These are phyloP conservation scores for Centropristis striata DNA, from an alignment of 2,113 vertebrate genomes.

Conservation along the genomic window DNA sequence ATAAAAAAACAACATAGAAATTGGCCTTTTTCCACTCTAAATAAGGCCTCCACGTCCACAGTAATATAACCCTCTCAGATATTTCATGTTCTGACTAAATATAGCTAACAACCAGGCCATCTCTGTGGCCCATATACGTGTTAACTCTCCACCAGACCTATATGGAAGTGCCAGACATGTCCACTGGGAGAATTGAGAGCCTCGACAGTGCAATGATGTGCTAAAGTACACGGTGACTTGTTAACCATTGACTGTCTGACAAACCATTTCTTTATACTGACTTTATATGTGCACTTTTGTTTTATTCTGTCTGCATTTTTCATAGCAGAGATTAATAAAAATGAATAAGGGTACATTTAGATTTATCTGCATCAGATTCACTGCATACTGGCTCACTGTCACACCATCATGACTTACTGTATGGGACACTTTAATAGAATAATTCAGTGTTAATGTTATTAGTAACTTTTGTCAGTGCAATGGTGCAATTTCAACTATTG, in stretches of 20 bases:
- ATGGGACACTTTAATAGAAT: not conserved
- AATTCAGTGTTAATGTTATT: no score
- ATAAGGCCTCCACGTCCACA: not conserved
- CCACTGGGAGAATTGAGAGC: slow-evolving; percentile 42
- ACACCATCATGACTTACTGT: no score
- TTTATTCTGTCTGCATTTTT: not conserved
- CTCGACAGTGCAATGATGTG: slow-evolving; percentile 11
- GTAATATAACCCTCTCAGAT: slow-evolving; percentile 1
- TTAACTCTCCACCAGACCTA: slow-evolving; percentile 35
- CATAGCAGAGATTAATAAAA: no score
- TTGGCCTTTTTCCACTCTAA: not conserved
- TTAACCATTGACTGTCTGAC: slow-evolving; percentile 2
- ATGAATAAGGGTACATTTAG: no score
- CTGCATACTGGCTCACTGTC: not conserved
- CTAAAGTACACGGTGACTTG: slow-evolving; percentile 11
- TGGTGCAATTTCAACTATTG: no score
- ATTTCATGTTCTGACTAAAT: slow-evolving; percentile 43
- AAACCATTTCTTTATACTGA: not conserved
- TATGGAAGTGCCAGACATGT: slow-evolving; percentile 50
- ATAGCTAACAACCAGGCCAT: slow-evolving; percentile 67
- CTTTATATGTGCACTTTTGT: not conserved
- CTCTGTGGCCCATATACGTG: slow-evolving; percentile 67
- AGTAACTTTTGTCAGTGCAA: no score
- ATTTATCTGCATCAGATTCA: no score
- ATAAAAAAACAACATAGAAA: not conserved